Base-by-base conservation (phyloP, 2,888 invertebrate genomes). In the Oscheius sp. region DNA sequence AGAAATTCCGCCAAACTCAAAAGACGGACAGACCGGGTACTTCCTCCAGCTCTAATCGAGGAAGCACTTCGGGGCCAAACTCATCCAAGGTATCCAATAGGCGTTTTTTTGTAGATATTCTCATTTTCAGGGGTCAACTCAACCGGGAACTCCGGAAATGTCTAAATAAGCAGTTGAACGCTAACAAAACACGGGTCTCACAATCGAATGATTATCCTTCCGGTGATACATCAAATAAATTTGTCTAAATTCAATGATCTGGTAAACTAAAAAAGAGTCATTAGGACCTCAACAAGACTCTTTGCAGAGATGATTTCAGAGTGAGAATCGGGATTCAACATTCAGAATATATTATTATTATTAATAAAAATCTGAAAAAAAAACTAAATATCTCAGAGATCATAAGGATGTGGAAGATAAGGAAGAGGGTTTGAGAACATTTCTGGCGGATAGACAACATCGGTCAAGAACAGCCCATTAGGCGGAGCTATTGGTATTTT, bases 1-100 rank as follows among this genome's bases (percentile, higher is more conserved):
- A 80, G 46, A 85, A 85, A 65, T 85, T 85, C 76, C 79, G 85
- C 1, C 84, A 84, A 66, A 85, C 84, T 15, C 75, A 75, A 46
- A 64, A 64, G 29, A 17, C 53, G 27, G 63, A 42, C 39, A 58
- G 37, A 25, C 23, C 53, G 65, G 53, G 65, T 27, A 42, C 42
- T 2, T 63, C 64, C 5, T 50, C 52, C 15, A 61, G 34, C 29
- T 37, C 45, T 17, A 58, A 29, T 27, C 23, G 53, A 29, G 65
- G 53, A 20, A 64, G 64, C 20, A 29, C 64, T 6, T 37, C 68
- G 23, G 68, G 68, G 12, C 61, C 68, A 17, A 37, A 37, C 25
- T 68, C 68, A 15, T 61, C 61, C 4, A 68, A 68, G 17, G 46
- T 25, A 55, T 52, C 52, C 10, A n/a, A n/a, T n/a, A n/a, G n/a